Conservation (phyloP, 2,113 vertebrate species). For the Emberiza fucata region DNA sequence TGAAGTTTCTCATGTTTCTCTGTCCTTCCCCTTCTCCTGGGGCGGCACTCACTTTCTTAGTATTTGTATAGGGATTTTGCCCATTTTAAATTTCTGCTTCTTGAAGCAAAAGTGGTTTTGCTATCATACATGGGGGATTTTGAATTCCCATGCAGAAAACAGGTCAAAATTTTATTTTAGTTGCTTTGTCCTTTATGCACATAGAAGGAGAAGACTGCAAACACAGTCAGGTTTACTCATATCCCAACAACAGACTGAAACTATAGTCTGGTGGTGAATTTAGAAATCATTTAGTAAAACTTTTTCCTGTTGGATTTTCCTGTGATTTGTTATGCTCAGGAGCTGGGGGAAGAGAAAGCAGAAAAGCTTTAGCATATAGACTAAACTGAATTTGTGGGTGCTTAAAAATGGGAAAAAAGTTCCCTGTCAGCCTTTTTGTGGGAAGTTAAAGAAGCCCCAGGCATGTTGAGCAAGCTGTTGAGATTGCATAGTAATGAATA, state of each 20-base stretch:
- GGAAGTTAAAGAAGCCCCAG: slow-evolving; percentile 30
- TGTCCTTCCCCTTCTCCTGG: not conserved
- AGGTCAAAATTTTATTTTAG: not conserved
- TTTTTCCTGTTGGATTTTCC: not conserved
- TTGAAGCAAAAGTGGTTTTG: not conserved
- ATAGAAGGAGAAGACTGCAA: not conserved
- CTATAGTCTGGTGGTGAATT: not conserved
- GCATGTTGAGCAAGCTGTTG: slow-evolving; percentile 21
- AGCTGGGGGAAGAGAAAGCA: not conserved
- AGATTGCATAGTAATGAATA: slow-evolving; percentile 15
- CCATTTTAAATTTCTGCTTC: not conserved
- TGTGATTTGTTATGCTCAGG: not conserved
- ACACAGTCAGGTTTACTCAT: not conserved
- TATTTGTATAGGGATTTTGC: not conserved
- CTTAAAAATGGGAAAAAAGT: not conserved
- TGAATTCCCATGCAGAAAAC: not conserved
- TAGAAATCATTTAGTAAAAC: not conserved
- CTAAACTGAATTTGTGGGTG: not conserved
- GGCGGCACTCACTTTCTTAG: not conserved
- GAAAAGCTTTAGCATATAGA: not conserved
- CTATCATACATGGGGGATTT: not conserved
- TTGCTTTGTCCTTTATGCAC: not conserved
- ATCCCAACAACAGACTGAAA: not conserved
- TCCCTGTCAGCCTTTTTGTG: slow-evolving; percentile 31
- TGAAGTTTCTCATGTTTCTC: not conserved